Evolutionary conservation across 2,113 vertebrate genomes (phyloP), one percentile per base, ranked within the genome.

Genomic region (Zosterops pallidus): DNA sequence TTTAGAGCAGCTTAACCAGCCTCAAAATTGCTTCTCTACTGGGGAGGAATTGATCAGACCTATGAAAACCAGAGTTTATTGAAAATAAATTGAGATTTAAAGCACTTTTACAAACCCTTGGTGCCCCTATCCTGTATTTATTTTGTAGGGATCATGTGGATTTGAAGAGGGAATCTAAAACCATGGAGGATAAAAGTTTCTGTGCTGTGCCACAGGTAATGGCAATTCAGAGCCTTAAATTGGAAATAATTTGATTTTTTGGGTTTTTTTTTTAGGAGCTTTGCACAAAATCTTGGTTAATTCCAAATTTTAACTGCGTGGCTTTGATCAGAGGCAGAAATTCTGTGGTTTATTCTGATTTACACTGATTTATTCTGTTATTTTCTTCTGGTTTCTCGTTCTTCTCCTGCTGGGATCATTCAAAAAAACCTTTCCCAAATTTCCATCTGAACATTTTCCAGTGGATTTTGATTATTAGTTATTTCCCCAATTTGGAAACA

Each of bases 201-300:
- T 94, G 63, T 97, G 83, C 94, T 63, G 41, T 59, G 33, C 94
- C 94, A 11, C 95, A 98, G 98, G 98, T 98, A 97, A 97, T 86
- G 64, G 41, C 16, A 94, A 71, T 70, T 71, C 12, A 47, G 64
- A 47, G 64, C 67, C 23, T 72, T 22, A n/a, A 50, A 17, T 2
- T 5, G 2, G 35, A 35, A 90, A 72, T 49, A 22, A 55, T 82
- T 55, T 72, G 17, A 72, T 5, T 19, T 22, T 28, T 49, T 39
- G 19, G 77, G 5, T 14, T 22, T 28, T 49, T 47, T 46, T 90
- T 90, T 53, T 8, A 29, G 31, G 74, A 28, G 12, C 4, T 14
- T 35, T 39, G 39, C 17, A 52, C 19, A 56, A 76, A 69, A 50
- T 24, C 26, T n/a, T 0, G 1, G 3, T 31, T 52, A 9, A 6